phyloP scores from a whole-genome alignment of 2,888 invertebrate species.

The Drosophila anomelani region DNA sequence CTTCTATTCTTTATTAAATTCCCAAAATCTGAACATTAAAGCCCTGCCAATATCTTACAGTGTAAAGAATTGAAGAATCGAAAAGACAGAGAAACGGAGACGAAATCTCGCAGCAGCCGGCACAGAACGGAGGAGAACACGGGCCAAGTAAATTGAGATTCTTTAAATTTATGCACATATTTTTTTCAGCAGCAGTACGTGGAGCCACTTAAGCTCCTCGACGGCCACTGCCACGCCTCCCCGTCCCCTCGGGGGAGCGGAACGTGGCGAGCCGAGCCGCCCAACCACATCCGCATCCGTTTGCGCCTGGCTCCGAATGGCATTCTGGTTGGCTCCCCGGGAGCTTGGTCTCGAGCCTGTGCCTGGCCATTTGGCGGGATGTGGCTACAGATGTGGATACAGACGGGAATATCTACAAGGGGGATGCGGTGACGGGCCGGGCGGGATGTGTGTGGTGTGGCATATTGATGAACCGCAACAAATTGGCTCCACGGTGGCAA shows the following conservation, averaged over 20 bases:
- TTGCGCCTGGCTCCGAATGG: constrained; percentile 36
- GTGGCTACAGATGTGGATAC: constrained; percentile 17
- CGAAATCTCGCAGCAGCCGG: constrained; percentile 47
- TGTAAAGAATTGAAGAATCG: constrained; percentile 33
- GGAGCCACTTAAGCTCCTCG: constrained; percentile 75
- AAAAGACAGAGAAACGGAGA: constrained; percentile 18
- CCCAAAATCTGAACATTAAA: background rate
- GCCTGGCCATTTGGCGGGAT: constrained; percentile 28
- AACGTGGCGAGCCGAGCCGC: constrained; percentile 14
- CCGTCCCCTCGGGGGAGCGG: constrained; percentile 5
- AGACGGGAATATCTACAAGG: constrained; percentile 12
- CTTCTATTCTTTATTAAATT: background rate
- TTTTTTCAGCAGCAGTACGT: constrained; percentile 64
- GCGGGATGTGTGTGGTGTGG: constrained; percentile 60
- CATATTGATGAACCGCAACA: constrained; percentile 81
- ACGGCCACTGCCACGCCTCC: constrained; percentile 18
- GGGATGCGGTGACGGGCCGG: constrained; percentile 27
- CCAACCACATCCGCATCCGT: constrained; percentile 48
- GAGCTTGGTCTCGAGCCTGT: constrained; percentile 10
- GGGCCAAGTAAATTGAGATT: constrained; percentile 77
- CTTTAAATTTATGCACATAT: constrained; percentile 81
- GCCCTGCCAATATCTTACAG: background rate
- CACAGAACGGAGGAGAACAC: constrained; percentile 69
- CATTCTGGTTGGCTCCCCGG: constrained; percentile 37
- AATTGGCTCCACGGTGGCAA: constrained; percentile 73